Conservation (phyloP, 2,113 vertebrate species). For the Nannospalax galili region DNA sequence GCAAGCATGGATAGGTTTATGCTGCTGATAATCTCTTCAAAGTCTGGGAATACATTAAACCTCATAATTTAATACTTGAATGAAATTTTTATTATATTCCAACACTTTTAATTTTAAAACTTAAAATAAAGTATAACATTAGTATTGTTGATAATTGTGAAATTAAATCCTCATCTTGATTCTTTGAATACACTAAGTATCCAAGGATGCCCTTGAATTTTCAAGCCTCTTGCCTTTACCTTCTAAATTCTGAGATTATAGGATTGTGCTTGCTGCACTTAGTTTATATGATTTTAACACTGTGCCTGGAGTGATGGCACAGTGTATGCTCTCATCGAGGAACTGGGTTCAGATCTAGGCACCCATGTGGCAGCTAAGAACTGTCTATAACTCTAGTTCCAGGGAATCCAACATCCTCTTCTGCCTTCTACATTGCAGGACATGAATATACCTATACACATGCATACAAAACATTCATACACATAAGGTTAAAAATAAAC, state of each 20-base stretch:
- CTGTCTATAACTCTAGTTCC: too few relatives aligned
- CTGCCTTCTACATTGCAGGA: too few relatives aligned
- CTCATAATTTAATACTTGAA: neutral
- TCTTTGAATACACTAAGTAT: neutral
- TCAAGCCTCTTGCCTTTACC: neutral
- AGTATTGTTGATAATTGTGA: neutral
- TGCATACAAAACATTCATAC: too few relatives aligned
- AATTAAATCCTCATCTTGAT: neutral
- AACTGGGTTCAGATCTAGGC: too few relatives aligned
- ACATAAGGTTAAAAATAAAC: too few relatives aligned
- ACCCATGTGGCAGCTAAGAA: too few relatives aligned
- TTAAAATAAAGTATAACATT: neutral
- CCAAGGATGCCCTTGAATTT: neutral
- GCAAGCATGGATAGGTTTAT: neutral
- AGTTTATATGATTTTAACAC: neutral
- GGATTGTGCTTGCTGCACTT: neutral
- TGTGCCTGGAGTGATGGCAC: too few relatives aligned
- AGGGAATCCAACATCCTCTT: too few relatives aligned
- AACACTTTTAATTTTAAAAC: neutral
- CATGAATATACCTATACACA: too few relatives aligned
- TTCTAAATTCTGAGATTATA: neutral
- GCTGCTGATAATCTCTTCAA: neutral
- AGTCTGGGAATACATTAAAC: neutral
- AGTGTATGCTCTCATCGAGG: too few relatives aligned
- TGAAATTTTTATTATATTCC: neutral